Conservation (phyloP, 35 echinoderm and acorn worm species). For the Ophioderma brevispina region DNA sequence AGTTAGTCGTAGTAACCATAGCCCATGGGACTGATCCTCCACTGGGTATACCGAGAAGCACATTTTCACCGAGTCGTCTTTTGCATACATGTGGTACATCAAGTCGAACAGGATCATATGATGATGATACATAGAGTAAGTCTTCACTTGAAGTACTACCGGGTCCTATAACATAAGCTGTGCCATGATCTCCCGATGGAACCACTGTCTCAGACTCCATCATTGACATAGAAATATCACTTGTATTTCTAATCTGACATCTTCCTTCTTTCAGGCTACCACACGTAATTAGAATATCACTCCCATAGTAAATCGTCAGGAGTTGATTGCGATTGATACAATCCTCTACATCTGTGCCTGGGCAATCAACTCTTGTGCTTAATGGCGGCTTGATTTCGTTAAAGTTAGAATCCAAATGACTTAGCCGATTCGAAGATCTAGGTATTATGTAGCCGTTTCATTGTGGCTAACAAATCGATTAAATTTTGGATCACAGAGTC, state of each 20-base stretch:
- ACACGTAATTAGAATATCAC: background rate
- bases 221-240: too few relatives aligned
- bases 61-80: too few relatives aligned
- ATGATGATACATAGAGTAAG: too few relatives aligned
- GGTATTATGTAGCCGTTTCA: background rate
- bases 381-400: background rate
- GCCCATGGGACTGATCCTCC: too few relatives aligned
- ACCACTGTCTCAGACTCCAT: too few relatives aligned
- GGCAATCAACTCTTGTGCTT: background rate
- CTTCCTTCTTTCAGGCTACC: background rate
- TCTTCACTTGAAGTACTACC: too few relatives aligned
- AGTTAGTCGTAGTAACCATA: too few relatives aligned
- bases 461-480: background rate
- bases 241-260: background rate
- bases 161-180: too few relatives aligned
- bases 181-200: too few relatives aligned
- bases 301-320: background rate
- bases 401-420: background rate
- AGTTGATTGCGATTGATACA: background rate
- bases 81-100: too few relatives aligned
- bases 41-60: too few relatives aligned
- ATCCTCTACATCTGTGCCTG: background rate
- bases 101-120: too few relatives aligned
- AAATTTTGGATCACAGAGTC: background rate
- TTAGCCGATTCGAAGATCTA: background rate